Conservation (phyloP, 2,113 vertebrate species). For the Astur gentilis region DNA sequence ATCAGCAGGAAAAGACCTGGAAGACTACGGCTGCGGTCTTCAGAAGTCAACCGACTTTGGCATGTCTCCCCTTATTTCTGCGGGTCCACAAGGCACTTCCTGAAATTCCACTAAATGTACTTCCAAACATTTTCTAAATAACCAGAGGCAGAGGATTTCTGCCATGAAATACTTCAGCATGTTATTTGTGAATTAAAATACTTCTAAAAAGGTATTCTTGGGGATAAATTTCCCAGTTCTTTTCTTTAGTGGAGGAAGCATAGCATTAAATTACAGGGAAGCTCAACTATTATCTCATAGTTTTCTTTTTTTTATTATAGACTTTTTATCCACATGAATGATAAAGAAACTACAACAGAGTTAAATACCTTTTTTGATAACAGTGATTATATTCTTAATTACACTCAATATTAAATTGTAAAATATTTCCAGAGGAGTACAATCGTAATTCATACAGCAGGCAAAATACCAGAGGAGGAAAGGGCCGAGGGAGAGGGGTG, state of each 20-base stretch:
- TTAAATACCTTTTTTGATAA: conserved; percentile 95
- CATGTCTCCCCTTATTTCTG: not conserved
- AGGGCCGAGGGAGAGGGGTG: not conserved
- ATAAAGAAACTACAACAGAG: conserved; percentile 98
- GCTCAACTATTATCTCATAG: conserved; percentile 67
- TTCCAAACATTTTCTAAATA: not conserved
- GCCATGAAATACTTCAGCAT: not conserved
- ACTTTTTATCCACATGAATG: conserved; percentile 98
- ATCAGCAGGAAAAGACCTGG: not conserved
- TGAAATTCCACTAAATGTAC: not conserved
- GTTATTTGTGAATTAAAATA: conserved; percentile 26
- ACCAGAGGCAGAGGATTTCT: conserved; percentile 20
- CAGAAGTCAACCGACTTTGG: not conserved
- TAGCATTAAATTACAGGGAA: conserved; percentile 67
- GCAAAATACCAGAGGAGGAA: conserved; percentile 74
- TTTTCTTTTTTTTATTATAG: conserved; percentile 82
- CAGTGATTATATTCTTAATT: conserved; percentile 91
- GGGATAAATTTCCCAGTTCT: not conserved
- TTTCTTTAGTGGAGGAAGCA: conserved; percentile 3
- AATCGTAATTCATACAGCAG: conserved; percentile 84
- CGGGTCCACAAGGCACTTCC: not conserved
- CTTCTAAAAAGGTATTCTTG: not conserved
- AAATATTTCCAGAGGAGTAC: conserved; percentile 84
- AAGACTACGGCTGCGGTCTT: not conserved
- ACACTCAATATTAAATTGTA: conserved; percentile 86